Conservation (phyloP, 2,888 invertebrate genomes). For the Microctonus aethiopoides region DNA sequence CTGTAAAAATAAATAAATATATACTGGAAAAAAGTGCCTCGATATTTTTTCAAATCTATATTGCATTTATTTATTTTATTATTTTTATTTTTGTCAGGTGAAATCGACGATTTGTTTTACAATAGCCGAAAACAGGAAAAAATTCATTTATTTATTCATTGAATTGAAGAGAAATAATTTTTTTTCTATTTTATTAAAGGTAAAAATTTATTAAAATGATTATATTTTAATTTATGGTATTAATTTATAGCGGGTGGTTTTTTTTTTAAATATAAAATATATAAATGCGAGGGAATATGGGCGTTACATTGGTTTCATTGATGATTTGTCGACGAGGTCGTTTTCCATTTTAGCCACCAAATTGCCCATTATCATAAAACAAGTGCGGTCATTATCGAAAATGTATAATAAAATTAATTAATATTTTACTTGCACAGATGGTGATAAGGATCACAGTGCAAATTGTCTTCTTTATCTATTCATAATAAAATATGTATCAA, state of each 20-base stretch:
- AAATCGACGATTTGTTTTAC: no score
- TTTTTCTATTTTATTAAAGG: neutral
- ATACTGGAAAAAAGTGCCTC: no score
- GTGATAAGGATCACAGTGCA: neutral
- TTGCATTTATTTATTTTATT: no score
- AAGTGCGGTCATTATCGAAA: constrained; percentile 9
- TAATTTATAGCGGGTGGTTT: neutral
- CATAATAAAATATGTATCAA: no score
- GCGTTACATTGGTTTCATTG: neutral
- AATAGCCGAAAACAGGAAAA: no score
- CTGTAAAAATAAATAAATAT: neutral
- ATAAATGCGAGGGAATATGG: neutral
- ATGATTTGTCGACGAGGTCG: constrained; percentile 14
- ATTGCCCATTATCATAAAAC: constrained; percentile 18
- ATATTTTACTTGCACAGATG: neutral
- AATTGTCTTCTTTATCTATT: neutral
- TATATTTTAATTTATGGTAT: constrained; percentile 6
- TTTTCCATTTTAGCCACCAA: constrained; percentile 9
- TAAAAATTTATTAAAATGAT: no score
- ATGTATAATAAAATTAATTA: neutral
- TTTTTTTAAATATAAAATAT: constrained; percentile 6
- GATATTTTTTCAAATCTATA: no score
- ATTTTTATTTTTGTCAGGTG: no score
- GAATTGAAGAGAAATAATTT: no score
- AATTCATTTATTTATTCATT: no score